phyloP scores from a whole-genome alignment of 2,113 vertebrate species.

The Cettia cetti region DNA sequence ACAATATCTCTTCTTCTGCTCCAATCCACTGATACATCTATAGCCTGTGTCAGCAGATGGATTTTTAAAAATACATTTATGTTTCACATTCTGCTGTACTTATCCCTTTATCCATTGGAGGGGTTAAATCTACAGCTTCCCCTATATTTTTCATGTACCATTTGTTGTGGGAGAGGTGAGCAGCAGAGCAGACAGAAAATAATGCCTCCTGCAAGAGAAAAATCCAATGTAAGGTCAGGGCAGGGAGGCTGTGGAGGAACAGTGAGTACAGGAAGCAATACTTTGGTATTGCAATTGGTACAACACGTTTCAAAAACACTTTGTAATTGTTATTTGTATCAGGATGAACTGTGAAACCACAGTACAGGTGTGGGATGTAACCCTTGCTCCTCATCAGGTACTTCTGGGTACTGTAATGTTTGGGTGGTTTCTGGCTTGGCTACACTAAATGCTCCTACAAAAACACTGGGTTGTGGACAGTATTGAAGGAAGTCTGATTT shows the following conservation, averaged over 20 bases:
- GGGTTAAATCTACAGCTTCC: neutral
- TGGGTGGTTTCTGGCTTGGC: neutral
- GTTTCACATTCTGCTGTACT: neutral
- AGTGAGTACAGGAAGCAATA: neutral
- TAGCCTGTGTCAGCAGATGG: neutral
- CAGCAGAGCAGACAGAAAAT: neutral
- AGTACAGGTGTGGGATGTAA: neutral
- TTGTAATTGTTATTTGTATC: neutral
- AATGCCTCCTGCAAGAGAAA: neutral
- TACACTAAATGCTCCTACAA: neutral
- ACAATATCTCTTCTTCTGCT: neutral
- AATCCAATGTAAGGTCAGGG: neutral
- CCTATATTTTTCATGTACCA: neutral
- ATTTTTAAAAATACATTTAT: neutral
- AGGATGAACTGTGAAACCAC: neutral
- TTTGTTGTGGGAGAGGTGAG: neutral
- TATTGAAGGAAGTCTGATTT: neutral
- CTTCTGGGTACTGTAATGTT: neutral
- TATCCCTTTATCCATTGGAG: neutral
- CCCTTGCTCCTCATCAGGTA: neutral
- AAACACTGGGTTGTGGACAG: neutral
- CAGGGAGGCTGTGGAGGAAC: neutral
- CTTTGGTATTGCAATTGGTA: neutral
- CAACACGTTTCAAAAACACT: neutral
- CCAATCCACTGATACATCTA: neutral